phyloP scores from a whole-genome alignment of 2,888 invertebrate species.

The Amitus sp. region DNA sequence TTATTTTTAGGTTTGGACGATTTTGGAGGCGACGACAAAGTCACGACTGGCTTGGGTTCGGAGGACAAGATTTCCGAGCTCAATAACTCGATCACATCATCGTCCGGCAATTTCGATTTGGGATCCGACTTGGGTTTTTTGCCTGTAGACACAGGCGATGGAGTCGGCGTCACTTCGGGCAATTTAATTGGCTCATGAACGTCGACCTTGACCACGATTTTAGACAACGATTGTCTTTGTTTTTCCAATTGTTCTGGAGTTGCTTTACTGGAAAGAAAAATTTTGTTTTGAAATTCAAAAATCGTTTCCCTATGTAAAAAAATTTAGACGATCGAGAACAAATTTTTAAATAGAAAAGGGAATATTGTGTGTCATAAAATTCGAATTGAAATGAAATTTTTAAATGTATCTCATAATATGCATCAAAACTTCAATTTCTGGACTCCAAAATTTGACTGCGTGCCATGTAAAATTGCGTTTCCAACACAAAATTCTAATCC shows the following conservation, averaged over 20 bases:
- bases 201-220: slow-evolving; percentile 53
- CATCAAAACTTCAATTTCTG: too few species aligned
- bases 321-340: too few species aligned
- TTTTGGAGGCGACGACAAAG: not conserved
- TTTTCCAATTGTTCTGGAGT: slow-evolving; percentile 44
- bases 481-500: too few species aligned
- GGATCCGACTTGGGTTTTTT: slow-evolving; percentile 17
- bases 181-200: slow-evolving; percentile 43
- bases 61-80: slow-evolving; percentile 39
- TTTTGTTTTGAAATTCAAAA: too few species aligned
- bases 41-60: slow-evolving; percentile 8
- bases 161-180: slow-evolving; percentile 8
- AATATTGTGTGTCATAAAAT: too few species aligned
- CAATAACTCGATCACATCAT: slow-evolving; percentile 41
- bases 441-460: too few species aligned
- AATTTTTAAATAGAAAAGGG: too few species aligned
- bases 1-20: slow-evolving; percentile 3
- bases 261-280: slow-evolving; percentile 41
- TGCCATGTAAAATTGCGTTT: too few species aligned
- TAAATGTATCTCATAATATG: too few species aligned
- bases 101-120: slow-evolving; percentile 22
- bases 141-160: slow-evolving; percentile 10
- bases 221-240: slow-evolving; percentile 42
- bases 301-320: too few species aligned
- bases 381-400: too few species aligned